A percentile compares a stretch with the other conserved stretches of the same genome.
phyloP scores from a whole-genome alignment of 1,140 invertebrate species.

The Anoplolepis gracilipes region DNA sequence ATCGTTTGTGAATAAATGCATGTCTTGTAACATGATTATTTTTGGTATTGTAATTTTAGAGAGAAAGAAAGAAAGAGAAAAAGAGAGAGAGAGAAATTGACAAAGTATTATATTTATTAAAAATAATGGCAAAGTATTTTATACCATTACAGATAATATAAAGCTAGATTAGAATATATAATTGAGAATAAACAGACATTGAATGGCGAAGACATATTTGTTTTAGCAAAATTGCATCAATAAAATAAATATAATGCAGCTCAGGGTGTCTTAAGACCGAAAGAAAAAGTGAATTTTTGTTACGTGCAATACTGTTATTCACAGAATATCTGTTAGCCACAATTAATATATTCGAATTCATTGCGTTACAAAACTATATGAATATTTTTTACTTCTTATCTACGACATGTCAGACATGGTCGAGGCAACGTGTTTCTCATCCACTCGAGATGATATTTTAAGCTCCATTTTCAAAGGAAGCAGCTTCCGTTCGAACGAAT shows the following conservation, averaged over 20 bases:
- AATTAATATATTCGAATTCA: background rate
- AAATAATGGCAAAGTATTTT: background rate
- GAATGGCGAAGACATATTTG: background rate
- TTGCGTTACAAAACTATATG: background rate
- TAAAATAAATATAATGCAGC: background rate
- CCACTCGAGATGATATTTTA: slow-evolving; percentile 73
- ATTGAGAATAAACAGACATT: background rate
- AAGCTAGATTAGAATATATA: background rate
- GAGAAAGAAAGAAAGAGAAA: no score
- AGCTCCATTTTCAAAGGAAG: slow-evolving; percentile 70
- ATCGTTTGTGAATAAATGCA: background rate
- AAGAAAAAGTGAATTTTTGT: background rate
- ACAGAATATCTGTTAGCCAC: no score
- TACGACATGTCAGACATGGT: slow-evolving; percentile 43
- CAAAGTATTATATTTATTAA: background rate
- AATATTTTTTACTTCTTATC: slow-evolving; percentile 46
- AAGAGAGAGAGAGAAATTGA: no score
- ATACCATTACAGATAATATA: background rate
- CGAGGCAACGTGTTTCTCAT: slow-evolving; percentile 59
- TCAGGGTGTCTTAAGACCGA: background rate
- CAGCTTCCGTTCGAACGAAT: slow-evolving; percentile 32
- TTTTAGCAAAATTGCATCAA: background rate
- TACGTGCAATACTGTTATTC: no score
- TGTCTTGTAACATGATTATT: background rate
- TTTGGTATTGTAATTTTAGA: background rate